These are phyloP conservation scores for Mythimna lalbum DNA, from an alignment of 2,888 invertebrate genomes.

Conservation along the genomic window DNA sequence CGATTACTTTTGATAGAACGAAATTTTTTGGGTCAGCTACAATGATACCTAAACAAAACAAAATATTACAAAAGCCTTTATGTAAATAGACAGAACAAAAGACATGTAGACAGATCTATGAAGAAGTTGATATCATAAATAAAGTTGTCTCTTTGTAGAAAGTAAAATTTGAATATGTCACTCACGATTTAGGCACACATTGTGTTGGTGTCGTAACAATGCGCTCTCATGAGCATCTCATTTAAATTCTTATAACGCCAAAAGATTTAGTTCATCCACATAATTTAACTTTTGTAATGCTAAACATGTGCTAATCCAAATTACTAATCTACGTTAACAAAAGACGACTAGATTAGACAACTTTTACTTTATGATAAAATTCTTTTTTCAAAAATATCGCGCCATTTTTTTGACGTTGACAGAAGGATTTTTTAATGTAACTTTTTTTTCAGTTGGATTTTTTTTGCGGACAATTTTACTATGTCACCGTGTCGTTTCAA, in stretches of 20 bases:
- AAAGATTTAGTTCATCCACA: conserved; percentile 43
- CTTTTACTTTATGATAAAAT: conserved; percentile 25
- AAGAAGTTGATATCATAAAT: conserved; percentile 28
- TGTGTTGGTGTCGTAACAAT: conserved; percentile 47
- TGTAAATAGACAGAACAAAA: background rate
- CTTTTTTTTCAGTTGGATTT: background rate
- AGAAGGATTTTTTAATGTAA: background rate
- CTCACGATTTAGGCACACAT: conserved; percentile 60
- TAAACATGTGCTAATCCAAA: conserved; percentile 28
- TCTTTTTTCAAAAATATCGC: conserved; percentile 30
- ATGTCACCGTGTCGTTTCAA: conserved; percentile 14
- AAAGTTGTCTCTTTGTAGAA: conserved; percentile 55
- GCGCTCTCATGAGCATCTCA: conserved; percentile 34
- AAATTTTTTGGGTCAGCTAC: too few relatives aligned
- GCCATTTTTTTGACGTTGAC: conserved; percentile 7
- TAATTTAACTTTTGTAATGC: conserved; percentile 47
- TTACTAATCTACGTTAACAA: conserved; percentile 31
- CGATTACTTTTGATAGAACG: too few relatives aligned
- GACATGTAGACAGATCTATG: background rate
- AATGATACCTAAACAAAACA: background rate
- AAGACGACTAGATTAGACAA: background rate
- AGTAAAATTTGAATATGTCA: conserved; percentile 63
- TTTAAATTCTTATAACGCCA: conserved; percentile 52
- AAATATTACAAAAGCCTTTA: background rate
- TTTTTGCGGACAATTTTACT: conserved; percentile 1